These are phyloP conservation scores for Torymus texanus DNA, from an alignment of 2,888 invertebrate genomes.

Conservation along the genomic window DNA sequence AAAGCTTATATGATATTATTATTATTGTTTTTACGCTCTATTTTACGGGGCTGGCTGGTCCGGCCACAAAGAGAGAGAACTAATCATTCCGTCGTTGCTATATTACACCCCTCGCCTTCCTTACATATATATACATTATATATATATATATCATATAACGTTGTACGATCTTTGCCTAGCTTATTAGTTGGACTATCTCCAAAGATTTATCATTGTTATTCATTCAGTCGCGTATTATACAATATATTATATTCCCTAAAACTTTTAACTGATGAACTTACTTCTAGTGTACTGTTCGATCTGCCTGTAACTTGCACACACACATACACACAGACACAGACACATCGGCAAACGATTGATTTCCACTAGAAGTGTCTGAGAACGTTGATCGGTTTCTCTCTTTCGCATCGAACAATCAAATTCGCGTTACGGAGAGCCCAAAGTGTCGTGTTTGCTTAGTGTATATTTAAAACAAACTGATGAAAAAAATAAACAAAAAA, in stretches of 20 bases:
- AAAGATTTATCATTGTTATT: conserved; percentile 54
- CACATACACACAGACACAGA: background rate
- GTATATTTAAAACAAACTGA: conserved; percentile 35
- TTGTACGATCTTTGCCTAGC: conserved; percentile 32
- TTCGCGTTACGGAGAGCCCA: conserved; percentile 49
- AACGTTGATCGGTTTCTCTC: conserved; percentile 36
- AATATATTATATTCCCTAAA: conserved; percentile 2
- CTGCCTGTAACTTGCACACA: conserved; percentile 49
- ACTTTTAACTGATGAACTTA: conserved; percentile 27
- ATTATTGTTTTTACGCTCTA: conserved; percentile 44
- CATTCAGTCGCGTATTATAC: conserved; percentile 27
- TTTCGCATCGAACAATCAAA: conserved; percentile 51
- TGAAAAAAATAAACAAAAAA: conserved; percentile 16
- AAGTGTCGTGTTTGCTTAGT: conserved; percentile 49
- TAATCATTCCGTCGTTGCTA: conserved; percentile 55
- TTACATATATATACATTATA: background rate
- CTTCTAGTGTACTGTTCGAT: conserved; percentile 49
- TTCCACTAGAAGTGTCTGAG: conserved; percentile 23
- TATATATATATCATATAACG: conserved; percentile 17
- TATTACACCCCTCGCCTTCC: conserved; percentile 28
- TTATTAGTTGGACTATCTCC: conserved; percentile 48
- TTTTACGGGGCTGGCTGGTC: conserved; percentile 66
- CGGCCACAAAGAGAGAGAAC: conserved; percentile 57
- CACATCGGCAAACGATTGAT: conserved; percentile 18
- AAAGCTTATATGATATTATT: conserved; percentile 37